Evolutionary conservation across 2,113 vertebrate genomes (phyloP).

Genomic region (Nibea coibor): DNA sequence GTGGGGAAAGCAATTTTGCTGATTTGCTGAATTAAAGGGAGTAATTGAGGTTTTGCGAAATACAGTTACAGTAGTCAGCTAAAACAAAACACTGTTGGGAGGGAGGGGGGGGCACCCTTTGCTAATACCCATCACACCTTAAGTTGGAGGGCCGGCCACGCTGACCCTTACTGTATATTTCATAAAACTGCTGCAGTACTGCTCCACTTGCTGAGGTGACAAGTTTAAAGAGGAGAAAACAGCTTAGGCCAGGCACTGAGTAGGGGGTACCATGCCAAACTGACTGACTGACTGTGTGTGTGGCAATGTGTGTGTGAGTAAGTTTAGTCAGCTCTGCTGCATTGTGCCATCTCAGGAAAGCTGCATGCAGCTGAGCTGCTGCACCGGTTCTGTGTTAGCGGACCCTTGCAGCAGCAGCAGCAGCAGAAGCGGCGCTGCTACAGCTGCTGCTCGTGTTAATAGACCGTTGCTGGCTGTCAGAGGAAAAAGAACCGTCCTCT

Average conservation of each 20-base stretch:
- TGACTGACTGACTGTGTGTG: conserved; percentile 8
- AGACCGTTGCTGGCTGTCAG: conserved; percentile 26
- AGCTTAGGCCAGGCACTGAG: conserved; percentile 31
- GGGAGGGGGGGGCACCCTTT: neutral
- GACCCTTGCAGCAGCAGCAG: conserved; percentile 35
- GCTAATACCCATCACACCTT: conserved; percentile 35
- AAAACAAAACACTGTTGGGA: conserved; percentile 20
- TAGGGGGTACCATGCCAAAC: neutral
- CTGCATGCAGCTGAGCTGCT: conserved; percentile 38
- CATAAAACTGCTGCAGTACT: conserved; percentile 39
- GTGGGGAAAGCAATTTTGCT: conserved; percentile 27
- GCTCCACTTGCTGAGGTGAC: conserved; percentile 65
- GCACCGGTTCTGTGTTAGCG: conserved; percentile 23
- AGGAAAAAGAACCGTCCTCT: neutral
- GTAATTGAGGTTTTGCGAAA: conserved; percentile 56
- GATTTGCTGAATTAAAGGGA: conserved; percentile 54
- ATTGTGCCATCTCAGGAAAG: conserved; percentile 26
- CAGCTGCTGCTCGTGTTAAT: conserved; percentile 17
- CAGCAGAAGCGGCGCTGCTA: neutral
- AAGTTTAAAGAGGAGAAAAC: conserved; percentile 46
- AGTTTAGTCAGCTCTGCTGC: conserved; percentile 40
- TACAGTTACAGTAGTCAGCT: conserved; percentile 40
- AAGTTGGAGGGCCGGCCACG: neutral
- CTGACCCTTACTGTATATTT: conserved; percentile 18
- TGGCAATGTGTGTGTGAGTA: neutral